Evolutionary conservation across 1,140 invertebrate species (phyloP), one percentile per base, ranked within the genome.

Genomic region (Druon quercuslanigerum): DNA sequence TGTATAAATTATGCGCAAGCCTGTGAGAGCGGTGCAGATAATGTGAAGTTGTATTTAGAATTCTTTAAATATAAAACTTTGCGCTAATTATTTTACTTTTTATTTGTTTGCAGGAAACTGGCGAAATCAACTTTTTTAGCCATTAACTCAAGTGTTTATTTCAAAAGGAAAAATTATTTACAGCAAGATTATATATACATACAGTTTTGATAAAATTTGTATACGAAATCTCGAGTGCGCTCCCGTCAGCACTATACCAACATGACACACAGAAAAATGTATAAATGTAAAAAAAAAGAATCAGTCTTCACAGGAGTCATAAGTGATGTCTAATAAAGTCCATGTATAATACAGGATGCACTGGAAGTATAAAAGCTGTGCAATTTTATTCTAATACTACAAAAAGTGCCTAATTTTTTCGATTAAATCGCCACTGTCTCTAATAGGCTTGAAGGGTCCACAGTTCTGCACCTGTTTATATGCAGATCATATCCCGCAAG

Each of bases 161-260:
- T 25, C 46, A 71, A 71, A 75, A 71, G 73, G 74, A 72, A 71
- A 76, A 71, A 76, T 40, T 81, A 81, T 81, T 76, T 81, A 81
- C 77, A 81, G 52, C 73, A 72, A 46, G 51, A 73, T 33, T 33
- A 33, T 74, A 70, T 46, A 46, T 46, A 46, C 40, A 46, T 46
- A 46, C 40, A 66, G 25, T 66, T 66, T 66, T n/a, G 12, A 16
- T 46, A n/a, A 40, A 66, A 40, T 66, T 66, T 0, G 40, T 1
- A 46, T 46, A 6, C 1, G 40, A 46, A 46, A 46, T 46, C 40
- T 46, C 1, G 40, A 1, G 40, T 46, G 8, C 9, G 7, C 40
- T 46, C 40, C 9, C 40, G 40, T 5, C 25, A 33, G 25, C 25
- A 33, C 5, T 33, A 5, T 46, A 46, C 11, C 9, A 46, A 6